Base-by-base conservation (phyloP, 2,888 invertebrate genomes). In the Perizoma flavofasciatum region DNA sequence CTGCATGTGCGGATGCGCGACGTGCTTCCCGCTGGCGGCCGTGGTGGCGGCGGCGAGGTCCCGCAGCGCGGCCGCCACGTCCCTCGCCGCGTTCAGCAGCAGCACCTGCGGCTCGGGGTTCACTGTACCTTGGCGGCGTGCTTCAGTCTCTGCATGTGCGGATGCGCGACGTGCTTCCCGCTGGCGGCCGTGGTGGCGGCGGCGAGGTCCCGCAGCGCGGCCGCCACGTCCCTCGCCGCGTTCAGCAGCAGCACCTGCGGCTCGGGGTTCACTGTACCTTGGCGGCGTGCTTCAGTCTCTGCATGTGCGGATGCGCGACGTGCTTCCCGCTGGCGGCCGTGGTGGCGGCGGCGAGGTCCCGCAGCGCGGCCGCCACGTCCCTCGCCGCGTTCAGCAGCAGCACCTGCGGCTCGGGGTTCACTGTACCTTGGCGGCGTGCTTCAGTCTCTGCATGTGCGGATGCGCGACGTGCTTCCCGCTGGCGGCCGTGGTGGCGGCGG, bases 201-300 rank as follows among this genome's bases (percentile, higher is more conserved):
- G 69, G 99, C 98, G 52, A 99, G 93, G 88, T 99, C 99, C 0
- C 98, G 96, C 46, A 99, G 93, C 6, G 99, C 99, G 0, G 98
- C 97, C 0, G 98, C 98, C 11, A 99, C 99, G 93, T 99, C 99
- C 69, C 99, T 96, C 1, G 99, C 99, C 1, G 99, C 98, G 91
- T 99, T 98, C 68, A 99, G 98, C 61, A 99, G 94, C 94, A 99
- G 95, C 53, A 99, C 98, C 92, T 99, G 99, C 0, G 99, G 98
- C 85, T 99, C 99, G 0, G 98, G 97, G 88, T 97, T 98, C 71
- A n/a, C n/a, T n/a, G n/a, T n/a, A n/a, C n/a, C n/a, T n/a, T n/a
- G 41, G 89, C 89, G 6, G 89, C 88, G 75, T 99, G 99, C 88
- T 99, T 99, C 43, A 99, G 94, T 68, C 97, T 95, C 63, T 97